phyloP scores from a whole-genome alignment of 2,113 vertebrate species.

The Onychostoma macrolepis region DNA sequence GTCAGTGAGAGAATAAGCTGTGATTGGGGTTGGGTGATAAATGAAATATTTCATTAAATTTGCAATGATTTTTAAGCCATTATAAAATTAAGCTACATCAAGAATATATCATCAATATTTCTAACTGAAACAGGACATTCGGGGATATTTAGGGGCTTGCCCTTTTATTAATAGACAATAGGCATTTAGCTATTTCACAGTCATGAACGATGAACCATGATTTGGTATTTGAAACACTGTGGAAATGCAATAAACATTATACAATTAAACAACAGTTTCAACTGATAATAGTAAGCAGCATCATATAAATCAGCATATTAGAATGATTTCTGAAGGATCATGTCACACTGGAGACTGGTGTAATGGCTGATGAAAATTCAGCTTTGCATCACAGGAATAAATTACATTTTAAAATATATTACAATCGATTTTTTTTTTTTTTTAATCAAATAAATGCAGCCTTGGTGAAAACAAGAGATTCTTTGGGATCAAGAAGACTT shows the following conservation, averaged over 20 bases:
- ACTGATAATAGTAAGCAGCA: too few relatives aligned
- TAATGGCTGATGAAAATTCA: too few relatives aligned
- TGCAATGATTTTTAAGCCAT: neutral
- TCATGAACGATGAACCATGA: neutral
- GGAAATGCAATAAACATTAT: too few relatives aligned
- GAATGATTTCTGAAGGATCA: too few relatives aligned
- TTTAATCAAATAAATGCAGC: neutral
- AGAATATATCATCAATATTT: neutral
- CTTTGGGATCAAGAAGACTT: neutral
- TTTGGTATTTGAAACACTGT: neutral
- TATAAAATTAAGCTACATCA: neutral
- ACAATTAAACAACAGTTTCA: too few relatives aligned
- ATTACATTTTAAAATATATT: neutral
- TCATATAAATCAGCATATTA: too few relatives aligned
- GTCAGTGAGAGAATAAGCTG: neutral
- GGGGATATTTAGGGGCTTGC: neutral
- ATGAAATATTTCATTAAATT: neutral
- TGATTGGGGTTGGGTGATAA: neutral
- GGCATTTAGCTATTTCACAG: neutral
- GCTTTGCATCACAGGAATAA: neutral
- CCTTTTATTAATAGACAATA: neutral
- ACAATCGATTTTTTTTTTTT: neutral
- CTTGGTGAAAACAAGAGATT: neutral
- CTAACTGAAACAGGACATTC: neutral
- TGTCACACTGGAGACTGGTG: too few relatives aligned